Evolutionary conservation across 2,113 vertebrate species (phyloP), one percentile per base, ranked within the genome.

Genomic region (Takifugu bimaculatus): DNA sequence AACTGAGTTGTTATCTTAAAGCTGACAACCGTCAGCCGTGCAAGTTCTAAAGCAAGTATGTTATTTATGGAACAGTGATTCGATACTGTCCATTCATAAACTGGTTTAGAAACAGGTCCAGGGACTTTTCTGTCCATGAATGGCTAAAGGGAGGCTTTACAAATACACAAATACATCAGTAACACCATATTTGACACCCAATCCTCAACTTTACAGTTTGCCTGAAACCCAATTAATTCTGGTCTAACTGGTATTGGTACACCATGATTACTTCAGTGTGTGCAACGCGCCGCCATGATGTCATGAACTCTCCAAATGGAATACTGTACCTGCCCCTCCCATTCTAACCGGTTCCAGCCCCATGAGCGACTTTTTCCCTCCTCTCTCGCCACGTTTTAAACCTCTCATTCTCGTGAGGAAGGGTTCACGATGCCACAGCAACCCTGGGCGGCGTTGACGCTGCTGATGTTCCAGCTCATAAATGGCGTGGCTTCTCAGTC

Each of bases 211-310:
- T 58, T 57, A 48, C 50, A 20, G 20, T 20, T 20, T 20, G 20
- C 20, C 20, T 20, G 20, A 20, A 20, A 20, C 20, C 20, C 20
- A 20, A 20, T 20, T 20, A 20, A 20, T 20, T 20, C 20, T 20
- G 20, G 58, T 63, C 7, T 25, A n/a, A 9, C 58, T 86, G 85
- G 87, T 78, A 48, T 82, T 83, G 84, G 75, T 64, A 70, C 60
- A 76, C 50, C 59, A 68, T 26, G 60, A 58, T 81, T 54, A 78
- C 68, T 59, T 83, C 72, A 85, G 44, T 12, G 44, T 39, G 32
- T 65, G 63, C 63, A 26, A 63, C 54, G 74, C 80, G 72, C 68
- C 79, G 58, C 67, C 55, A 54, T 77, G 72, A 82, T 75, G 77
- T 78, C 12, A 77, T 79, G 87, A 84, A 80, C 80, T 28, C 60